Conservation (phyloP, 1,140 invertebrate genomes). For the Glossosoma conforme region DNA sequence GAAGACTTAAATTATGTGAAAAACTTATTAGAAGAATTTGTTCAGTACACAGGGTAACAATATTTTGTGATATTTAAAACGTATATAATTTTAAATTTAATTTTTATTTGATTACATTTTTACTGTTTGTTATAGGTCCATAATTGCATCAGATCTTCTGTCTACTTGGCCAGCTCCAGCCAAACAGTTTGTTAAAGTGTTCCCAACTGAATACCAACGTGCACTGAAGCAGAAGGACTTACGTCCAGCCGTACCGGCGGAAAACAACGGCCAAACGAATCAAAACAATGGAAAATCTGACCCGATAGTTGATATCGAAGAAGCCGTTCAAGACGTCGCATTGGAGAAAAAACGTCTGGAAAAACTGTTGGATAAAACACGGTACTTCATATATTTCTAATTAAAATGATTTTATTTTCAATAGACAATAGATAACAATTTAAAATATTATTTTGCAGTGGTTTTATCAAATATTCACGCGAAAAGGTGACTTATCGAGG, state of each 20-base stretch:
- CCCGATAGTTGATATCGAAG: constrained; percentile 80
- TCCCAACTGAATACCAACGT: constrained; percentile 95
- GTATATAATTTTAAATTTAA: neutral
- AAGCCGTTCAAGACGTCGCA: constrained; percentile 69
- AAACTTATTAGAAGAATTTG: constrained; percentile 79
- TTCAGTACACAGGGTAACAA: constrained; percentile 71
- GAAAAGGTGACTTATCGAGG: constrained; percentile 81
- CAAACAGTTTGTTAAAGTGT: constrained; percentile 90
- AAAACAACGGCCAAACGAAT: constrained; percentile 37
- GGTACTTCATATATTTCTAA: constrained; percentile 46
- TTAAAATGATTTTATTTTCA: constrained; percentile 6
- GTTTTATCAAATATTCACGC: constrained; percentile 94
- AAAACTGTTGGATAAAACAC: constrained; percentile 83
- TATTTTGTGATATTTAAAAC: neutral
- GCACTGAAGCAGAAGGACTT: constrained; percentile 73
- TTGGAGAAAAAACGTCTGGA: constrained; percentile 74
- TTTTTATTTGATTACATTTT: constrained; percentile 1
- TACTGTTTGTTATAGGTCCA: constrained; percentile 51
- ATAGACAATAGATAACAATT: neutral
- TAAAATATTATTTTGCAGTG: constrained; percentile 47
- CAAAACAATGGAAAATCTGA: constrained; percentile 30
- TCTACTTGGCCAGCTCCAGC: constrained; percentile 76
- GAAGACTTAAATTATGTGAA: constrained; percentile 82
- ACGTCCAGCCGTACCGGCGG: constrained; percentile 41
- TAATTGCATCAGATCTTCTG: constrained; percentile 75